These are phyloP conservation scores for Perodicticus potto DNA, from an alignment of 2,797 vertebrate species.

Conservation along the genomic window DNA sequence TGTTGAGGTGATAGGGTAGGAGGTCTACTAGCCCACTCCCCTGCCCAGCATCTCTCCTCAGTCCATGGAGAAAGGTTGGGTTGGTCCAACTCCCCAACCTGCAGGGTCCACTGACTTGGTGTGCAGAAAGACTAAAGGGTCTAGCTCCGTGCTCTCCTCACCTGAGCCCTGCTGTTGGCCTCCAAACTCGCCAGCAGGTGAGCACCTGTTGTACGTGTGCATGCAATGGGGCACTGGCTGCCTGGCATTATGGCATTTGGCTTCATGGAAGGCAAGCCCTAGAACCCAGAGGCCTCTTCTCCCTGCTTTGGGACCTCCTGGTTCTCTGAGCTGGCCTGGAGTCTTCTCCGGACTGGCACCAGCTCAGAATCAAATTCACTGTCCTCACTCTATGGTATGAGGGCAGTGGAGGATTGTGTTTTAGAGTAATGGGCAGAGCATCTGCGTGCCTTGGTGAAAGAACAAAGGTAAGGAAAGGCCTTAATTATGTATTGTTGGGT, in stretches of 20 bases:
- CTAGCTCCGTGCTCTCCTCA: conserved; percentile 69
- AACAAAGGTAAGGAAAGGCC: conserved; percentile 42
- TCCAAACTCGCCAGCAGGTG: conserved; percentile 75
- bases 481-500: conserved; percentile 38
- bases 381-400: neutral
- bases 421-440: neutral
- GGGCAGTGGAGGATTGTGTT: conserved; percentile 8
- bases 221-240: conserved; percentile 58
- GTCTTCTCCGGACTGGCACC: conserved; percentile 63
- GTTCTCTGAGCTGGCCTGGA: conserved; percentile 75
- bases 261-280: conserved; percentile 64
- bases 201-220: conserved; percentile 73
- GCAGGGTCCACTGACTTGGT: conserved; percentile 53
- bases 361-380: conserved; percentile 34
- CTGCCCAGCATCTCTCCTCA: neutral
- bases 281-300: conserved; percentile 38
- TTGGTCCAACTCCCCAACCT: conserved; percentile 64
- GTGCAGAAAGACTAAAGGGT: conserved; percentile 61
- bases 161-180: conserved; percentile 82
- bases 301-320: conserved; percentile 42
- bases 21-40: conserved; percentile 75
- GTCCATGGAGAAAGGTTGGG: conserved; percentile 74
- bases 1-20: conserved; percentile 70
- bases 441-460: neutral
- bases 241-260: conserved; percentile 75